phyloP scores from a whole-genome alignment of 2,888 invertebrate genomes.

The Tenthredo livida region DNA sequence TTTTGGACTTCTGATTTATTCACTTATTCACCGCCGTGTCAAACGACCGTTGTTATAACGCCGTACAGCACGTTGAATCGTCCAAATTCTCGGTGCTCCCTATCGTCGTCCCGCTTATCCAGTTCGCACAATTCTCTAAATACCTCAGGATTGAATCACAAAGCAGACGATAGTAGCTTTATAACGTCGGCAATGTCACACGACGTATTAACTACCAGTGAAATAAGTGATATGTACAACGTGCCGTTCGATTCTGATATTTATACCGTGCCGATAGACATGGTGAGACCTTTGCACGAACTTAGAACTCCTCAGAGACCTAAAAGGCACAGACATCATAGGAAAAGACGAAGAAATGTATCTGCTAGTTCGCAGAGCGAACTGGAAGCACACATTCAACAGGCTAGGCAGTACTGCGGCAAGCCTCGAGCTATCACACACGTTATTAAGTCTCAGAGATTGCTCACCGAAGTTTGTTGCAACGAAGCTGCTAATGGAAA shows the following conservation, averaged over 20 bases:
- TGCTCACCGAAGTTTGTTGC: constrained; percentile 74
- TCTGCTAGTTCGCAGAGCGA: constrained; percentile 79
- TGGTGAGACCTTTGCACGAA: constrained; percentile 82
- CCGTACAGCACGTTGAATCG: constrained; percentile 78
- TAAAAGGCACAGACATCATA: constrained; percentile 77
- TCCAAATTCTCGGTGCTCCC: constrained; percentile 88
- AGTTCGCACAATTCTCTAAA: constrained; percentile 90
- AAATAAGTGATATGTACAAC: constrained; percentile 90
- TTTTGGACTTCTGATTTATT: constrained; percentile 82
- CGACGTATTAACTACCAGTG: constrained; percentile 88
- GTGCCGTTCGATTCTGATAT: constrained; percentile 94
- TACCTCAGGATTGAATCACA: constrained; percentile 83
- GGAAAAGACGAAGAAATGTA: constrained; percentile 78
- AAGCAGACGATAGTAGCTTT: constrained; percentile 91
- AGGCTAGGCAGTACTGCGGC: constrained; percentile 74
- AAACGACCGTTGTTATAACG: constrained; percentile 73
- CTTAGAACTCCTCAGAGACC: constrained; percentile 78
- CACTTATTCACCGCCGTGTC: constrained; percentile 78
- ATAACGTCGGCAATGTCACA: constrained; percentile 94
- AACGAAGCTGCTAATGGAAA: constrained; percentile 78
- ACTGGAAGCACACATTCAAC: constrained; percentile 75
- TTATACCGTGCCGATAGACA: constrained; percentile 92
- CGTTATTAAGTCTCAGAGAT: constrained; percentile 75
- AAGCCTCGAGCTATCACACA: constrained; percentile 75
- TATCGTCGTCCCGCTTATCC: constrained; percentile 88